phyloP scores from a whole-genome alignment of 1,140 invertebrate genomes.

The Tetraneura akinire region DNA sequence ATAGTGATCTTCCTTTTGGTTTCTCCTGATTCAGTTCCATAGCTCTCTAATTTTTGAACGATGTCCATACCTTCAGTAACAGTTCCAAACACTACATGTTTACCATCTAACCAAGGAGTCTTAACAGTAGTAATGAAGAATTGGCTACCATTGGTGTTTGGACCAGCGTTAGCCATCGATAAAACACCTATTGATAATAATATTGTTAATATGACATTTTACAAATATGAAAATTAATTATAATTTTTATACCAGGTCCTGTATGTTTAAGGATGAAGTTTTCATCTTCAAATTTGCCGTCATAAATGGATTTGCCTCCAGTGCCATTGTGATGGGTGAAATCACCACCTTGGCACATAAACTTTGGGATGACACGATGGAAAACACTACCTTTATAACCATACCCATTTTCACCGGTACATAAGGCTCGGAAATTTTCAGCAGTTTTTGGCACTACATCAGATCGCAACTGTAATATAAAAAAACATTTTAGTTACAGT shows the following conservation, averaged over 20 bases:
- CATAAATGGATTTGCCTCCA: conserved; percentile 95
- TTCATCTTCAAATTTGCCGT: conserved; percentile 92
- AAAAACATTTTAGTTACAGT: neutral
- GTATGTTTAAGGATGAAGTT: conserved; percentile 95
- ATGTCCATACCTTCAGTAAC: conserved; percentile 96
- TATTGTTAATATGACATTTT: neutral
- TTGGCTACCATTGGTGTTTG: conserved; percentile 97
- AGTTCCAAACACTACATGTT: conserved; percentile 95
- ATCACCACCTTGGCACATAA: conserved; percentile 97
- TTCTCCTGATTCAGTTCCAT: conserved; percentile 84
- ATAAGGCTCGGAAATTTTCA: conserved; percentile 91
- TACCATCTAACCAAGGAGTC: conserved; percentile 92
- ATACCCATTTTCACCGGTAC: conserved; percentile 91
- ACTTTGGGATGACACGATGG: conserved; percentile 96
- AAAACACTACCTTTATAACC: conserved; percentile 90
- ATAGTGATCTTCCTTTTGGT: conserved; percentile 82
- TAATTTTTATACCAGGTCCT: conserved; percentile 68
- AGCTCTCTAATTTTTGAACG: conserved; percentile 81
- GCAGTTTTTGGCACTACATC: conserved; percentile 92
- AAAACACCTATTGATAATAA: conserved; percentile 64
- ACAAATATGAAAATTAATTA: neutral
- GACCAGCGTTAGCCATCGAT: conserved; percentile 98
- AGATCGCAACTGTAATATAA: conserved; percentile 71
- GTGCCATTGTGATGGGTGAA: conserved; percentile 95
- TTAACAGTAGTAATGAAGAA: conserved; percentile 97